Evolutionary conservation across 92 coral and sea anemone genomes (phyloP).

Genomic region (Diadumene lineata): DNA sequence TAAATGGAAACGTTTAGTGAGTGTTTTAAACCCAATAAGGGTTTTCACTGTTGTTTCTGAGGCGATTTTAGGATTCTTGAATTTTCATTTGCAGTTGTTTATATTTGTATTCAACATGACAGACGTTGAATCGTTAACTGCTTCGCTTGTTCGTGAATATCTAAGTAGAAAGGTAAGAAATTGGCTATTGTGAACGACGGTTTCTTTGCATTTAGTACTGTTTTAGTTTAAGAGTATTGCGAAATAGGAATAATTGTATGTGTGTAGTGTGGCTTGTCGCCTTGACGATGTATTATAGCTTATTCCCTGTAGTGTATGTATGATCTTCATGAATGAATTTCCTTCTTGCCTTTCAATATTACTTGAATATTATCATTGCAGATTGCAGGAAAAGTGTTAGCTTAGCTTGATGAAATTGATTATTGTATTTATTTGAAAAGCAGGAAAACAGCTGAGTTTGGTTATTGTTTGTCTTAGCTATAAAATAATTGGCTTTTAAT

Average conservation of each 20-base stretch:
- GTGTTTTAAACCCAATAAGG: background rate
- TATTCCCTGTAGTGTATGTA: too few species aligned
- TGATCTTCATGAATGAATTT: too few species aligned
- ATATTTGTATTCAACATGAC: conserved; percentile 48
- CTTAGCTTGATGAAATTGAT: too few species aligned
- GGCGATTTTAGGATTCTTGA: conserved; percentile 2
- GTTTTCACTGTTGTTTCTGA: background rate
- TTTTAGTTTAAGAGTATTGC: background rate
- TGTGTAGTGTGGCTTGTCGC: conserved; percentile 4
- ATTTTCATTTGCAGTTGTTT: background rate
- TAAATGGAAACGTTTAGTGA: background rate
- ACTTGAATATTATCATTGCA: too few species aligned
- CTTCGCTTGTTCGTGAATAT: conserved; percentile 94
- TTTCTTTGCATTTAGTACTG: background rate
- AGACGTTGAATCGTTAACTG: conserved; percentile 69
- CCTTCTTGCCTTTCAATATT: too few species aligned
- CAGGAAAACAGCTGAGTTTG: too few species aligned
- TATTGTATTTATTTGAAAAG: too few species aligned
- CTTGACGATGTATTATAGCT: conserved; percentile 6
- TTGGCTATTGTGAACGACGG: background rate
- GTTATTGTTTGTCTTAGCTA: too few species aligned
- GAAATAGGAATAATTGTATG: background rate
- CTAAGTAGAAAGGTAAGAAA: conserved; percentile 86
- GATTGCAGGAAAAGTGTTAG: too few species aligned
- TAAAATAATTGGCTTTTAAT: too few species aligned